Evolutionary conservation across 2,113 vertebrate genomes (phyloP).

Genomic region (Solenodon paradoxus): DNA sequence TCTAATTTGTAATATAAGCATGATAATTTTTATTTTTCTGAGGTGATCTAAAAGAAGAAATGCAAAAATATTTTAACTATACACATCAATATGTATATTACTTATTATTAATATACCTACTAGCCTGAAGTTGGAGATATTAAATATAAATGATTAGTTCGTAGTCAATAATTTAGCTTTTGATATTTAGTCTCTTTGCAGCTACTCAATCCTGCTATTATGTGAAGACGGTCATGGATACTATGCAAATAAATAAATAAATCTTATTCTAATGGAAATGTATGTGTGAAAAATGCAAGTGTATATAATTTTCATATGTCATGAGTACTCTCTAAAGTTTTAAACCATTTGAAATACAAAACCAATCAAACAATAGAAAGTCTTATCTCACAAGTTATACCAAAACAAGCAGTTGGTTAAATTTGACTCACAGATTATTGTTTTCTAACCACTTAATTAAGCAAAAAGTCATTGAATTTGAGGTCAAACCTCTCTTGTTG

Average conservation of each 20-base stretch:
- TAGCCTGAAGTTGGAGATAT: neutral
- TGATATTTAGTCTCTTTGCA: neutral
- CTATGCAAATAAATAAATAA: fast-evolving
- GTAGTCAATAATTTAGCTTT: neutral
- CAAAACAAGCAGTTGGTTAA: neutral
- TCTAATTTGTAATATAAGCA: neutral
- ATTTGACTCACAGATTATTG: neutral
- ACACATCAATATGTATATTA: neutral
- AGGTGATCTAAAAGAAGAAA: neutral
- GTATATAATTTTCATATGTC: neutral
- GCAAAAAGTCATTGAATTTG: neutral
- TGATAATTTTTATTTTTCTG: neutral
- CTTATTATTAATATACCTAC: neutral
- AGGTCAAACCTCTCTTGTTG: neutral
- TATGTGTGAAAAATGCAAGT: neutral
- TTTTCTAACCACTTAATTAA: neutral
- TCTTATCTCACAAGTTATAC: neutral
- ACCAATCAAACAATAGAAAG: too few species aligned
- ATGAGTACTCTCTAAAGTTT: neutral
- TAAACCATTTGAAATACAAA: neutral
- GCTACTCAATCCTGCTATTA: neutral
- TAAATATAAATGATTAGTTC: neutral
- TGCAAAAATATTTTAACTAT: neutral
- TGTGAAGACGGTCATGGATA: neutral
- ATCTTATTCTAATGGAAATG: neutral